Conservation (phyloP, 2,113 vertebrate genomes). For the Neomonachus schauinslandi region DNA sequence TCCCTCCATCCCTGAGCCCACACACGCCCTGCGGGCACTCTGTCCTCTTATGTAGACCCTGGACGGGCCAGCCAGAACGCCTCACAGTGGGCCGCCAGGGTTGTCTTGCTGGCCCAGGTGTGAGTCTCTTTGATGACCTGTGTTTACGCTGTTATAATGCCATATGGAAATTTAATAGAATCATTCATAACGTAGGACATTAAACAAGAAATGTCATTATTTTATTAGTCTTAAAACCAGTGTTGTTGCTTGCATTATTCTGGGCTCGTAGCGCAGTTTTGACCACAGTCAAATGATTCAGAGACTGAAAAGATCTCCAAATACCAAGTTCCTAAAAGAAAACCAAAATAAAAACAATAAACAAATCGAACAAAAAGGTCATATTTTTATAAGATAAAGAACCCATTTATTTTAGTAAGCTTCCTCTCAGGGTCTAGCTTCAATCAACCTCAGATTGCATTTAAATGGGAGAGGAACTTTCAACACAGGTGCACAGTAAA, state of each 20-base stretch:
- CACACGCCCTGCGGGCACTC: fast-evolving
- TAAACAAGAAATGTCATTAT: neutral
- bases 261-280: neutral
- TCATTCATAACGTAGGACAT: neutral
- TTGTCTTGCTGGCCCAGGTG: too few relatives aligned
- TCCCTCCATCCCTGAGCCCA: fast-evolving
- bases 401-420: neutral
- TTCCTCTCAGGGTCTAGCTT: neutral
- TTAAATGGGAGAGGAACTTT: neutral
- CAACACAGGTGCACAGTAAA: neutral
- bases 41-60: fast-evolving
- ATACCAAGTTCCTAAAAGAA: neutral
- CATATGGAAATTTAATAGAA: neutral
- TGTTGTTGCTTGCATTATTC: neutral
- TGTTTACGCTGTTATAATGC: neutral
- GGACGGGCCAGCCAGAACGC: neutral
- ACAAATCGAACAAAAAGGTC: neutral
- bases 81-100: fast-evolving
- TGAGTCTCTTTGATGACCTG: neutral
- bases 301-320: neutral
- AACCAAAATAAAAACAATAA: neutral
- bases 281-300: neutral
- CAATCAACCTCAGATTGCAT: neutral
- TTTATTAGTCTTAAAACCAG: neutral
- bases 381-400: neutral